A percentile compares a stretch with the other conserved stretches of the same genome.
These are phyloP conservation scores for Lithobates pipiens DNA, from an alignment of 2,797 vertebrate species.

Conservation along the genomic window DNA sequence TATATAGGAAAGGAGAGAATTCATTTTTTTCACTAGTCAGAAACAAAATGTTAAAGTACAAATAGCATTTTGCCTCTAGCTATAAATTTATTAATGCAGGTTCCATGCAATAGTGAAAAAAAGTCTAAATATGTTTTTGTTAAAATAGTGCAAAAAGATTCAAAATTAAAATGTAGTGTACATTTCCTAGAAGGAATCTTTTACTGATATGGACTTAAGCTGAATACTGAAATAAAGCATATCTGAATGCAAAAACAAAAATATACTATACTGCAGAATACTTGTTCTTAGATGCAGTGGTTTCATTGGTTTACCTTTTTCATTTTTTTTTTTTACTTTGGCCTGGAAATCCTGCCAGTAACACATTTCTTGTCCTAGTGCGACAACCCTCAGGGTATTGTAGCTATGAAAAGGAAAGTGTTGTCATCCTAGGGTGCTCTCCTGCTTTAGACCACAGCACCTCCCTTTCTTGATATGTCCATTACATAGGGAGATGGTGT, in stretches of 20 bases:
- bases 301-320: no score
- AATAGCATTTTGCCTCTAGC: conserved; percentile 47
- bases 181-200: conserved; percentile 13
- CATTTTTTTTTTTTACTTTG: no score
- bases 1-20: conserved; percentile 54
- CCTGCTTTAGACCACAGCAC: no score
- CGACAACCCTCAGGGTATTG: no score
- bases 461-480: no score
- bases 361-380: no score
- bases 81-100: conserved; percentile 54
- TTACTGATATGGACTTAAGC: background rate
- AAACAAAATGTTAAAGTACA: conserved; percentile 46
- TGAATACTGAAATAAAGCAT: background rate
- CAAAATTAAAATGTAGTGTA: conserved; percentile 44
- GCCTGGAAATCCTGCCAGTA: no score
- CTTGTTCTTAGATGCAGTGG: background rate
- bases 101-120: conserved; percentile 64
- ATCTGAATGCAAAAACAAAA: background rate
- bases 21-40: conserved; percentile 65
- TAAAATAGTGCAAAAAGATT: conserved; percentile 72
- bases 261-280: background rate
- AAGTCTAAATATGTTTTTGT: conserved; percentile 55
- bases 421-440: no score
- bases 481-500: background rate
- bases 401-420: no score